A percentile compares a stretch with the other conserved stretches of the same genome.
Conservation (phyloP, 37 sponge, comb jelly and placozoan species). For the Bolinopsis microptera region DNA sequence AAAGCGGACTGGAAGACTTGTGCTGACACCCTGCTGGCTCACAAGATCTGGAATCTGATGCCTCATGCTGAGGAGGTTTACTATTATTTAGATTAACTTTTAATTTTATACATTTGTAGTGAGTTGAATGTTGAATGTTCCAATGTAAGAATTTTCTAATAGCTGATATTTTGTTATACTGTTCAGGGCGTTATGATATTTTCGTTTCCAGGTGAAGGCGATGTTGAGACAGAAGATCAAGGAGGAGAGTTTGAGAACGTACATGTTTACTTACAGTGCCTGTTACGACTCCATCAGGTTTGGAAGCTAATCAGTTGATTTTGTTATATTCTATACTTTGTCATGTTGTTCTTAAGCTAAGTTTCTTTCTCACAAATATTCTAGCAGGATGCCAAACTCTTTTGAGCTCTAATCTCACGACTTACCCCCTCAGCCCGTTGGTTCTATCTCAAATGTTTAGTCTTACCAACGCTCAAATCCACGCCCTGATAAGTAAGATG, state of each 20-base stretch:
- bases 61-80: slow-evolving; percentile 27
- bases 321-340: no score
- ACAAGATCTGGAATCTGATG: slow-evolving; percentile 71
- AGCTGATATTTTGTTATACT: no score
- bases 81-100: no score
- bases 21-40: slow-evolving; percentile 80
- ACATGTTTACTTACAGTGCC: slow-evolving; percentile 86
- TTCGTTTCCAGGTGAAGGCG: slow-evolving; percentile 42
- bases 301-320: neutral
- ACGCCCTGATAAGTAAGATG: slow-evolving; percentile 92
- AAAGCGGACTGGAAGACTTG: slow-evolving; percentile 91
- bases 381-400: no score
- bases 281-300: slow-evolving; percentile 88
- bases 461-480: slow-evolving; percentile 74
- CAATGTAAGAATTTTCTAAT: no score
- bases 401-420: no score
- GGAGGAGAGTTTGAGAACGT: slow-evolving; percentile 91
- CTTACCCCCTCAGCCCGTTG: slow-evolving; percentile 71
- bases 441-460: slow-evolving; percentile 89
- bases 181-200: no score
- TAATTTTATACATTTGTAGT: no score
- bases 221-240: slow-evolving; percentile 78
- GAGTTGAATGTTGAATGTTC: no score
- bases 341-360: no score
- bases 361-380: no score